These are phyloP conservation scores for Liasis olivaceus DNA, from an alignment of 2,797 vertebrate genomes.

Conservation along the genomic window DNA sequence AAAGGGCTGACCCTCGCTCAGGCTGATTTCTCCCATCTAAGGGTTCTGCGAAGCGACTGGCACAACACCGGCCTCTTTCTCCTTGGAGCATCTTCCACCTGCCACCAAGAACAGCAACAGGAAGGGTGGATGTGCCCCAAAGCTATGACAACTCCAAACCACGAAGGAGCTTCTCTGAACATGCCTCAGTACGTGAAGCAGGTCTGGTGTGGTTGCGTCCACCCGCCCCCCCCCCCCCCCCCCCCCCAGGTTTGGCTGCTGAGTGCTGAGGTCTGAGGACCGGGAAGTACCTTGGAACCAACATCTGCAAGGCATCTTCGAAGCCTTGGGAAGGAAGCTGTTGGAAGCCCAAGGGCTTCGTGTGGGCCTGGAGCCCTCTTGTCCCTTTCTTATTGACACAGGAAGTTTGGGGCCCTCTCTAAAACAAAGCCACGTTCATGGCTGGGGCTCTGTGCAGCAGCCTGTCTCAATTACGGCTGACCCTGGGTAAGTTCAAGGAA, in stretches of 20 bases:
- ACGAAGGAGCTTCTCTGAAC: too few species aligned
- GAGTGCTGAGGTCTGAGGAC: background rate
- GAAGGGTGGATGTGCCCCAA: background rate
- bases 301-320: background rate
- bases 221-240: too few species aligned
- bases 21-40: background rate
- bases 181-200: background rate
- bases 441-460: background rate
- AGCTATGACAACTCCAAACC: background rate
- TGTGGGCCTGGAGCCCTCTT: background rate
- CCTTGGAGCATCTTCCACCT: too few species aligned
- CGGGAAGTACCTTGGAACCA: background rate
- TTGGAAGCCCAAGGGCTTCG: background rate
- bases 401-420: background rate
- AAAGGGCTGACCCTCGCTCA: background rate
- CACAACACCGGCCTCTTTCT: background rate
- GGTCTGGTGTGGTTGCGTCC: background rate
- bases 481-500: conserved; percentile 45
- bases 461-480: background rate
- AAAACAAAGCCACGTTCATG: conserved; percentile 3
- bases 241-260: background rate
- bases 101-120: too few species aligned
- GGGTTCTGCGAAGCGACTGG: background rate
- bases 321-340: background rate
- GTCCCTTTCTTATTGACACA: background rate